phyloP scores from a whole-genome alignment of 2,888 invertebrate species.

The Lochmaea crataegi region DNA sequence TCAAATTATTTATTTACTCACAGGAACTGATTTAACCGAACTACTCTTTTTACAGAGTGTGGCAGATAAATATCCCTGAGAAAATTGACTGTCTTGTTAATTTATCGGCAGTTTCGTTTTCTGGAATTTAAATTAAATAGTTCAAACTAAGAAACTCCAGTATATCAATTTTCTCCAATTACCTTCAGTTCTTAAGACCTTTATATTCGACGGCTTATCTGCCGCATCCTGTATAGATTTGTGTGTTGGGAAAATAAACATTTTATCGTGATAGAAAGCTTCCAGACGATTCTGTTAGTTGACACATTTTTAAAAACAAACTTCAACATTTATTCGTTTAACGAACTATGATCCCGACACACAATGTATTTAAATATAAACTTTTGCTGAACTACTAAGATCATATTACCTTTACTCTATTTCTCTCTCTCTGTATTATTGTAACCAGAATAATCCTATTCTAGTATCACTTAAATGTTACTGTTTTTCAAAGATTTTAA shows the following conservation, averaged over 20 bases:
- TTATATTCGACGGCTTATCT: no score
- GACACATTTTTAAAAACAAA: background rate
- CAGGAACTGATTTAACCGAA: conserved; percentile 4
- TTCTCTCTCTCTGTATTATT: conserved; percentile 44
- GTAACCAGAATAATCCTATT: conserved; percentile 50
- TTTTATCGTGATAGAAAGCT: background rate
- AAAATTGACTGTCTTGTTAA: no score
- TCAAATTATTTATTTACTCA: background rate
- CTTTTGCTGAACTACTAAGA: conserved; percentile 37
- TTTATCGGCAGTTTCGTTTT: no score
- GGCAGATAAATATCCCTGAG: no score
- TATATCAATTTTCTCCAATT: no score
- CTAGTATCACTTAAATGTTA: conserved; percentile 64
- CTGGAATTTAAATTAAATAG: no score
- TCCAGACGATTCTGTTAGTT: background rate
- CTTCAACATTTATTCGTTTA: no score
- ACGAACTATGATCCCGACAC: background rate
- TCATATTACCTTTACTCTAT: conserved; percentile 25
- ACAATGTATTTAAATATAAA: conserved; percentile 11
- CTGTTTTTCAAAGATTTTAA: conserved; percentile 64
- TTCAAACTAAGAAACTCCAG: no score
- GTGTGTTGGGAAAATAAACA: background rate
- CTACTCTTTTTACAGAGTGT: background rate
- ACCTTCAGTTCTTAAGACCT: no score
- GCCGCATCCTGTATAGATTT: no score